These are phyloP conservation scores for Coturnix japonica DNA, from an alignment of 2,113 vertebrate species.

Conservation along the genomic window DNA sequence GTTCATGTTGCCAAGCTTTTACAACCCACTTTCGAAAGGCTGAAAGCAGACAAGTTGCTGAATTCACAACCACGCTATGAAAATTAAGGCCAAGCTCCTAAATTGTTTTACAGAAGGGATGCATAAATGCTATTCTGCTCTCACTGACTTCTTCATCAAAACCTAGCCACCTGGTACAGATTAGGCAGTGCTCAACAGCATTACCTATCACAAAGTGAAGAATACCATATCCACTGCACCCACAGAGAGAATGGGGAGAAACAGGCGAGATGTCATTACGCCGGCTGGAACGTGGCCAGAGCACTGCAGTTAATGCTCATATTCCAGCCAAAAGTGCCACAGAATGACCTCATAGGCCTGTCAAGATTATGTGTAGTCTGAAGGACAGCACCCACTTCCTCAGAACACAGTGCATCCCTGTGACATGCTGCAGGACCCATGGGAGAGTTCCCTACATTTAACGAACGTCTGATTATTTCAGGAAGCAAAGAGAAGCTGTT, in stretches of 20 bases:
- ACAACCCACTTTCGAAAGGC: neutral
- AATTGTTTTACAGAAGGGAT: constrained; percentile 35
- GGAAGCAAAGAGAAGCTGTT: neutral
- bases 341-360: neutral
- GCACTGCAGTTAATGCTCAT: neutral
- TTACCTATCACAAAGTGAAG: neutral
- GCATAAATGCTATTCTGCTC: neutral
- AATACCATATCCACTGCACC: neutral
- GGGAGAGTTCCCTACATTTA: neutral
- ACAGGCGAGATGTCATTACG: neutral
- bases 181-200: constrained; percentile 18
- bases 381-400: neutral
- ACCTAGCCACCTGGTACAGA: constrained; percentile 42
- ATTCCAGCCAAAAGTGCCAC: neutral
- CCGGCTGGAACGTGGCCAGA: neutral
- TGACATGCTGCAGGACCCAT: neutral
- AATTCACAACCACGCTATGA: neutral
- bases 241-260: neutral
- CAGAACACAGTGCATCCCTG: fast-evolving
- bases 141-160: constrained; percentile 39
- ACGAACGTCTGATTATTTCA: neutral
- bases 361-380: neutral
- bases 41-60: neutral
- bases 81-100: constrained; percentile 7
- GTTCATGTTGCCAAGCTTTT: neutral